Base-by-base conservation (phyloP, 2,797 vertebrate species). In the Poeciliopsis presidionis region DNA sequence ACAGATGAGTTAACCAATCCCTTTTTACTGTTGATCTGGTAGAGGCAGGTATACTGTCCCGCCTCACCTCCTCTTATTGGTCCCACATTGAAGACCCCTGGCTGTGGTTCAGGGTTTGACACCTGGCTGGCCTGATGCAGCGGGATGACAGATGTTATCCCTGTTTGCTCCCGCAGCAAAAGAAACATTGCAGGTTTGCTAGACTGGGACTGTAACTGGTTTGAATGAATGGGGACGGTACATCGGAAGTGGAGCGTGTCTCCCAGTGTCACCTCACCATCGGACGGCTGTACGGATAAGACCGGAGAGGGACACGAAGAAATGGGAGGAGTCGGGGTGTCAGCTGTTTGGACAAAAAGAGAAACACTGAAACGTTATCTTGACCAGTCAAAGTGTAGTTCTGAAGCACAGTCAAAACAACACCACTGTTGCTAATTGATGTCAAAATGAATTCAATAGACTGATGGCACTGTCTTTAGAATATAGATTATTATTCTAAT, bases 31-130 rank as follows among this genome's bases (percentile, higher is more conserved):
- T 36, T 72, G 67, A 92, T 36, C 73, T 92, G 93, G 77, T 96
- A 96, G 20, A 95, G 55, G 71, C 95, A 96, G 77, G 87, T 78
- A 53, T 95, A 96, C 16, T 82, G 76, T 4, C 94, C 94, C 59
- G 83, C 87, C 28, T 95, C 93, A 18, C 61, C 88, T 55, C 72
- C 84, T 7, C 3, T 82, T 74, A 91, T 84, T 0, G 93, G 93
- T 18, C 91, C 94, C 80, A 96, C 76, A 0, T 13, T 86, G 80
- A 96, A 95, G 51, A 76, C 47, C 47, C 89, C 93, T 0, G 75
- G 81, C 76, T 89, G 80, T 14, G 77, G 65, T 30, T 74, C 73
- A 18, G 85, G 41, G 76, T 57, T 76, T 2, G 87, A 82, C 25
- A 73, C 72, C 70, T 59, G 82, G 65, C 57, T 79, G 55, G 81